Evolutionary conservation across 2,113 vertebrate species (phyloP).

Genomic region (Gopherus evgoodei): DNA sequence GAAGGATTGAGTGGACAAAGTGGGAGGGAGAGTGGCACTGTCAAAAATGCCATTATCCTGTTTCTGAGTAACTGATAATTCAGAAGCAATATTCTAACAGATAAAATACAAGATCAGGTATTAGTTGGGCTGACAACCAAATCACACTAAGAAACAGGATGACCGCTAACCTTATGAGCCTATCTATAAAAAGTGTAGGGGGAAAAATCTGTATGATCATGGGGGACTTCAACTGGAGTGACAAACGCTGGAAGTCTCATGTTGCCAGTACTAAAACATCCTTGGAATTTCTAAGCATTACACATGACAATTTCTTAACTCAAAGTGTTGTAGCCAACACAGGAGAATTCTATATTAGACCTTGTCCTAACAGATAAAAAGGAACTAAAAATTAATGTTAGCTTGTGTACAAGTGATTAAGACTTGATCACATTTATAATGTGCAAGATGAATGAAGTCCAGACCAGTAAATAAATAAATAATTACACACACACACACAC

Average conservation of each 20-base stretch:
- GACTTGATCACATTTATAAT: background rate
- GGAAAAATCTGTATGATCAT: background rate
- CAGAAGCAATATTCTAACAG: background rate
- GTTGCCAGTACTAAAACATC: background rate
- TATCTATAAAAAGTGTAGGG: background rate
- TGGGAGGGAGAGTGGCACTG: too few relatives aligned
- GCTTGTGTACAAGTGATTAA: background rate
- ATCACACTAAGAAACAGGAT: background rate
- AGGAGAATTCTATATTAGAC: background rate
- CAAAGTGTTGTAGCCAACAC: background rate
- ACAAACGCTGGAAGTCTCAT: background rate
- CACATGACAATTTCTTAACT: background rate
- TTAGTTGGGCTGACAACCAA: background rate
- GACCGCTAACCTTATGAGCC: background rate
- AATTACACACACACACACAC: too few relatives aligned
- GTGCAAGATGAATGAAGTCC: background rate
- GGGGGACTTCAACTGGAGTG: background rate
- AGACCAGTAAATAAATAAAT: background rate
- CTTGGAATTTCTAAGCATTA: background rate
- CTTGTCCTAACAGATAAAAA: background rate
- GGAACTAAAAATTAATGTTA: background rate
- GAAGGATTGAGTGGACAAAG: too few relatives aligned
- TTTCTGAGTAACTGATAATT: background rate
- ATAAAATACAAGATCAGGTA: background rate
- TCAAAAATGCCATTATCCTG: too few relatives aligned